Conservation (phyloP, 2,113 vertebrate species). For the Loxodonta africana region DNA sequence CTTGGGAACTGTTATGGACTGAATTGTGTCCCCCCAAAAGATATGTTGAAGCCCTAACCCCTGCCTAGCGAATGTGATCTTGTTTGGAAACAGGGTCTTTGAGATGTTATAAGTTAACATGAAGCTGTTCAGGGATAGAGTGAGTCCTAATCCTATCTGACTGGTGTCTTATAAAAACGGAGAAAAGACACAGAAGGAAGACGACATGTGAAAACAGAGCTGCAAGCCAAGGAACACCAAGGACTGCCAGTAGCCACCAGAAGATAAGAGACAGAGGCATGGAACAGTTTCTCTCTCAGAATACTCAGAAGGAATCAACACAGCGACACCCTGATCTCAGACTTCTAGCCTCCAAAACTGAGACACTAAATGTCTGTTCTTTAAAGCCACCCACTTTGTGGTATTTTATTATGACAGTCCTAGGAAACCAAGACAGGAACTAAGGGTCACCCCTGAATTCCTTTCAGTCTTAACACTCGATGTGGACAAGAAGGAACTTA, state of each 20-base stretch:
- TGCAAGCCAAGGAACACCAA: background rate
- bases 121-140: background rate
- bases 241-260: background rate
- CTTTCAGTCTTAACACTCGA: slow-evolving; percentile 11
- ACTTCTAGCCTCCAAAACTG: background rate
- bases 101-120: background rate
- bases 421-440: background rate
- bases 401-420: background rate
- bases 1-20: background rate
- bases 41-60: background rate
- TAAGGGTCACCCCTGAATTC: slow-evolving; percentile 20
- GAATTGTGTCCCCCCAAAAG: background rate
- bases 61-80: background rate
- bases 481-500: background rate
- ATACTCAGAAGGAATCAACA: background rate
- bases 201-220: background rate
- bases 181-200: background rate
- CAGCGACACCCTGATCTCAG: background rate
- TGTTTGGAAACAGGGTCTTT: background rate
- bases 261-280: background rate
- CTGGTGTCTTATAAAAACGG: background rate
- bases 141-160: background rate
- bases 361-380: background rate
- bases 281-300: background rate
- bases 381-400: background rate